phyloP scores from a whole-genome alignment of 2,113 vertebrate genomes.

The Charina bottae region DNA sequence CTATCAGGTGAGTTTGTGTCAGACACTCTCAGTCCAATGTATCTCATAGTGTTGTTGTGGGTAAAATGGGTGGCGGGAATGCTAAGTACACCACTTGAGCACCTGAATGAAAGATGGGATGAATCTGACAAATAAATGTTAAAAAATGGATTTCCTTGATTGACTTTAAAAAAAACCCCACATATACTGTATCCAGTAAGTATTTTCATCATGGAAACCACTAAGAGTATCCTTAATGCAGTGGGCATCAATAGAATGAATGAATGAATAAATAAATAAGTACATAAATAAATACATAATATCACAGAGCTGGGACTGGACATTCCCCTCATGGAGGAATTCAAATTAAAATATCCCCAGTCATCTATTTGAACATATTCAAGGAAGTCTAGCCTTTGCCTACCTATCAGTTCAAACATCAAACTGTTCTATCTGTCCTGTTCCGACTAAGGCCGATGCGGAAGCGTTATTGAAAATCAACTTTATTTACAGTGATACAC shows the following conservation, averaged over 20 bases:
- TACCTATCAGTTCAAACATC: not conserved
- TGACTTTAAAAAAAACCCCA: not conserved
- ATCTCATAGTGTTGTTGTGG: not conserved
- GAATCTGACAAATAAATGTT: not conserved
- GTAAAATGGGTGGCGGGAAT: not conserved
- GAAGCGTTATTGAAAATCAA: too few relatives aligned
- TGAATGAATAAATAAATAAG: not conserved
- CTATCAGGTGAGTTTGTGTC: not conserved
- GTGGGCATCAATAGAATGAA: not conserved
- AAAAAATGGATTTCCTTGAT: constrained; percentile 38
- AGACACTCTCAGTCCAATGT: not conserved
- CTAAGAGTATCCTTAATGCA: not conserved
- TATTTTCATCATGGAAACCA: not conserved
- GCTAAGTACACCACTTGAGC: not conserved
- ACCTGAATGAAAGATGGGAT: not conserved
- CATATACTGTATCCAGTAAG: not conserved
- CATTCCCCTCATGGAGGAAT: not conserved
- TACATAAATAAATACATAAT: not conserved
- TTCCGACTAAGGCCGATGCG: too few relatives aligned
- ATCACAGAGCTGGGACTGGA: not conserved
- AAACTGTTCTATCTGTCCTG: too few relatives aligned
- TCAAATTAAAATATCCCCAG: not conserved
- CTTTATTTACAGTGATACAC: too few relatives aligned
- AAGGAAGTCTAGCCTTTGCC: not conserved
- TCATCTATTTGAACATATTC: not conserved